A percentile compares a stretch with the other conserved stretches of the same genome.
These are phyloP conservation scores for Tiliacea aurago DNA, from an alignment of 2,888 invertebrate genomes.

Conservation along the genomic window DNA sequence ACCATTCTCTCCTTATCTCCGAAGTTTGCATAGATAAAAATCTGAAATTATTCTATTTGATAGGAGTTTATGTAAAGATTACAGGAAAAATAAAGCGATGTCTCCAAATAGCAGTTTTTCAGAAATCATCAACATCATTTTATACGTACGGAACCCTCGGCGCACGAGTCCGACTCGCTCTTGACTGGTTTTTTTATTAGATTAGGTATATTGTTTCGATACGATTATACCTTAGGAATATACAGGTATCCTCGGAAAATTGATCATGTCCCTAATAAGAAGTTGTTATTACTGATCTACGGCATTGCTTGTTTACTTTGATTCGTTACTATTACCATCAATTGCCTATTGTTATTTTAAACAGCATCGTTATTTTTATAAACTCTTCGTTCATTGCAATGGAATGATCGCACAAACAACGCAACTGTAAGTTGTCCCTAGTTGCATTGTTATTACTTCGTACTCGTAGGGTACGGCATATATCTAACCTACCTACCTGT, in stretches of 20 bases:
- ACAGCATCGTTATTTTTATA: slow-evolving; percentile 21
- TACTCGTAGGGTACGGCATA: background rate
- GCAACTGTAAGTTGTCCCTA: background rate
- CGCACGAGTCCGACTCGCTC: too few species aligned
- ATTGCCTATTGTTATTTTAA: slow-evolving; percentile 36
- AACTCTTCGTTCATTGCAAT: slow-evolving; percentile 6
- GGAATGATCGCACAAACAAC: slow-evolving; percentile 16
- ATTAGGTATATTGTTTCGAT: background rate
- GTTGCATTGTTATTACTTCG: background rate
- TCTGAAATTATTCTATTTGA: too few species aligned
- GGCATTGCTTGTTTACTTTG: background rate
- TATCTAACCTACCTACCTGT: background rate
- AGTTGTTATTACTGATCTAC: background rate
- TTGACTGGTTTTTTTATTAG: too few species aligned
- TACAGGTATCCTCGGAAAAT: background rate
- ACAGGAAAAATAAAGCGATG: too few species aligned
- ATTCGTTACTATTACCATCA: slow-evolving; percentile 12
- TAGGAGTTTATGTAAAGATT: too few species aligned
- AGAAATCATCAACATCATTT: too few species aligned
- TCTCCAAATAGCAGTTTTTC: too few species aligned
- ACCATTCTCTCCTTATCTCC: too few species aligned
- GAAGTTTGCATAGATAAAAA: too few species aligned
- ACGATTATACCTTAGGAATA: background rate
- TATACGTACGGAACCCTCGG: too few species aligned
- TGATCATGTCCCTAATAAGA: background rate